Evolutionary conservation across 2,113 vertebrate genomes (phyloP), one percentile per base, ranked within the genome.

Genomic region (Acanthochromis polyacanthus): DNA sequence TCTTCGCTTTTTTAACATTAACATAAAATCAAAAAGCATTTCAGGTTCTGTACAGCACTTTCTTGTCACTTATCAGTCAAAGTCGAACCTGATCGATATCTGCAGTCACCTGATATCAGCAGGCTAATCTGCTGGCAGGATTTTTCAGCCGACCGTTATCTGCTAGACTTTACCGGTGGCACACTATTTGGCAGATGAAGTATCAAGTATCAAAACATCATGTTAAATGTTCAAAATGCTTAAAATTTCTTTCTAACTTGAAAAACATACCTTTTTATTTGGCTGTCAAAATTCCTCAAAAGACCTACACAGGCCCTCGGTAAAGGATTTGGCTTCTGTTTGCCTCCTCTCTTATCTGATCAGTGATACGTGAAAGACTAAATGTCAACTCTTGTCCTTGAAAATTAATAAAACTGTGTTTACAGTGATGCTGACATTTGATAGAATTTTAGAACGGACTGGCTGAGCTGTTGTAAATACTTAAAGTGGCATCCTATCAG

Each of bases 401-500:
- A 63, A 66, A 82, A 40, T 56, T 14, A 73, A 28, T 73, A 36
- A 45, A 23, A 16, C 20, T 0, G 45, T 75, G 45, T 63, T 76
- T 58, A 77, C 57, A 69, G 20, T 3, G 53, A 74, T 70, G 38
- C 59, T 70, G 58, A 50, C 30, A 59, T 81, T 73, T 73, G 22
- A 73, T 78, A 32, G 8, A 1, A 23, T 53, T 50, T 70, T 14
- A 17, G 16, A 69, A 46, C 32, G 78, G 48, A 64, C 38, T 48
- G 28, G 48, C 48, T 14, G 46, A 69, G 25, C 30, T 51, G 23
- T 52, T 72, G 36, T 52, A 59, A 72, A 64, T 43, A 78, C 40
- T 23, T 16, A 12, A 5, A 28, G 40, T 30, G 19, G 46, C 52
- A 58, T 30, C 60, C 51, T 23, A 52, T 61, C 53, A 23, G 52